A percentile compares a stretch with the other conserved stretches of the same genome.
Conservation (phyloP, 92 coral and sea anemone genomes). For the Scolanthus callimorphus region DNA sequence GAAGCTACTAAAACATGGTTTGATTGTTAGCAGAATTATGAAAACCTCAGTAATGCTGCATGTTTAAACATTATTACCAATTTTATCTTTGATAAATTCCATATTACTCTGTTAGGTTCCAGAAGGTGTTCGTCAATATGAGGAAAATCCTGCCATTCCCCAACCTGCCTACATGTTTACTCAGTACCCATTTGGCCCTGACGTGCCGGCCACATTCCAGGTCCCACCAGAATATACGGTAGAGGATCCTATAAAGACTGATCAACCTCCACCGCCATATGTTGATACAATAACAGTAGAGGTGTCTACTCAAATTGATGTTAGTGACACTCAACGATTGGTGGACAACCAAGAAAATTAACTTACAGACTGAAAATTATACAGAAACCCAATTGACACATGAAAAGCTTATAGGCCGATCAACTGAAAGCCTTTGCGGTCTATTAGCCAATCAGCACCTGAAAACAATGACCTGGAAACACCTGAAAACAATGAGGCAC, state of each 20-base stretch:
- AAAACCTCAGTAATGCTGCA: too few species aligned
- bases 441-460: too few species aligned
- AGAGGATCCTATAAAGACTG: slow-evolving; percentile 90
- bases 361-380: slow-evolving; percentile 3
- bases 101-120: slow-evolving; percentile 61
- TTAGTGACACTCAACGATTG: slow-evolving; percentile 64
- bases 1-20: too few species aligned
- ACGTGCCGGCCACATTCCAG: slow-evolving; percentile 71
- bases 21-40: too few species aligned
- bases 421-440: too few species aligned
- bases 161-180: slow-evolving; percentile 98
- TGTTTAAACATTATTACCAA: too few species aligned
- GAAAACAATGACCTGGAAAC: too few species aligned
- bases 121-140: slow-evolving; percentile 66
- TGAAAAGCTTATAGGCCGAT: too few species aligned
- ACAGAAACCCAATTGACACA: too few species aligned
- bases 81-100: too few species aligned
- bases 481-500: too few species aligned
- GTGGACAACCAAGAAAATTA: slow-evolving; percentile 68
- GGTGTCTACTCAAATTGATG: slow-evolving; percentile 44
- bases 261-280: slow-evolving; percentile 94
- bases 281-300: slow-evolving; percentile 28
- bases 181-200: slow-evolving; percentile 81
- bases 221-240: slow-evolving; percentile 88
- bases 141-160: slow-evolving; percentile 92